Base-by-base conservation (phyloP, 2,113 vertebrate species). In the Tapirus terrestris region DNA sequence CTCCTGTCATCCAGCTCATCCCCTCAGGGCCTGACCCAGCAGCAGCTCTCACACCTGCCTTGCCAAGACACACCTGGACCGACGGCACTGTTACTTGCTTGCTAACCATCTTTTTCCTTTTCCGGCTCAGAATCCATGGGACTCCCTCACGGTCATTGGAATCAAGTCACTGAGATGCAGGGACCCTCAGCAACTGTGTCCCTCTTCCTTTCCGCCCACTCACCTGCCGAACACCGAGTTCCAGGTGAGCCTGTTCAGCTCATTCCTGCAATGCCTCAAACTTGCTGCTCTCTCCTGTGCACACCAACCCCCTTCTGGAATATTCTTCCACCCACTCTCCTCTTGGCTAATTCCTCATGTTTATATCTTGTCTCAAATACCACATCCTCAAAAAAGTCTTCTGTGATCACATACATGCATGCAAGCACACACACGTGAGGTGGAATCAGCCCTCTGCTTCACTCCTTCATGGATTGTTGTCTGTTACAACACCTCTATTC, bases 71-170 rank as follows among this genome's bases (percentile, higher is more conserved):
- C 51, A 7, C 16, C 31, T 16, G 48, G 21, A 11, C 58, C 0
- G 2, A n/a, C 1, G 53, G 18, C 33, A 3, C 17, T 0, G 6
- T 60, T n/a, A 5, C 33, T 9, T 6, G 0, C 31, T 20, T 18
- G 3, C 67, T 9, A 10, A 25, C 29, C 16, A 2, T 48, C 51
- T 33, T 53, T 51, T 3, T n/a, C 63, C 13, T 27, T 2, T 6
- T 13, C 6, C 13, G 14, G 31, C 31, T 58, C 33, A n/a, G 1
- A n/a, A 18, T 14, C 16, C 31, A 4, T 1, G 2, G 1, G 20
- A 2, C 5, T 0, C 4, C 25, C 9, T 17, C 36, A 0, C 0
- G 13, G 27, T 0, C 20, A 0, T 23, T 23, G 39, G 53, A n/a
- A 17, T 23, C 12, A 3, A 14, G 56, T 45, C 56, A 23, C 39